Conservation (phyloP, 2,888 invertebrate genomes). For the Rhingia campestris region DNA sequence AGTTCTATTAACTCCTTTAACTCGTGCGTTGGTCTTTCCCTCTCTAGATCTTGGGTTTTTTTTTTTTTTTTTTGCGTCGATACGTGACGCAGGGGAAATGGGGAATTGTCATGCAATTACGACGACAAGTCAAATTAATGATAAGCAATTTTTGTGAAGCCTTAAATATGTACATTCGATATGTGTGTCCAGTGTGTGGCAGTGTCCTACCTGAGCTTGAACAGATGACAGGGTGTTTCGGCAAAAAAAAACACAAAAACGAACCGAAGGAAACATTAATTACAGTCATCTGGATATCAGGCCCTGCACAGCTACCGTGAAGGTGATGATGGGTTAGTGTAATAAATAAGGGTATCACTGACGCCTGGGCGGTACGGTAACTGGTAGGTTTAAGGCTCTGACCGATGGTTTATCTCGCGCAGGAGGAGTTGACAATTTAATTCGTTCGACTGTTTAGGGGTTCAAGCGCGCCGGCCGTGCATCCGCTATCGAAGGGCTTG, state of each 20-base stretch:
- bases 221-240: conserved; percentile 42
- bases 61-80: conserved; percentile 11
- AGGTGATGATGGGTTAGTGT: conserved; percentile 70
- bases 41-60: neutral
- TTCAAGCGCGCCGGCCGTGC: too few species aligned
- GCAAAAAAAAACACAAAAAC: conserved; percentile 18
- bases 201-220: conserved; percentile 21
- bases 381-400: conserved; percentile 40
- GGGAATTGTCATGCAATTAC: conserved; percentile 73
- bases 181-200: conserved; percentile 25
- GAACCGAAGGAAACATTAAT: conserved; percentile 10
- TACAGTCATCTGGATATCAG: conserved; percentile 32
- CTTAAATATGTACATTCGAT: conserved; percentile 63
- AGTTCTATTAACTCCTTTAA: conserved; percentile 62
- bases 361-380: conserved; percentile 61
- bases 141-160: conserved; percentile 69
- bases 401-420: conserved; percentile 53
- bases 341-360: conserved; percentile 71
- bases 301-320: conserved; percentile 46
- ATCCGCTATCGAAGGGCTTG: too few species aligned
- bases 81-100: conserved; percentile 71
- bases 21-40: conserved; percentile 34
- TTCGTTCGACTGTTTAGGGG: conserved; percentile 20
- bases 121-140: conserved; percentile 73
- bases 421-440: conserved; percentile 67